Conservation (phyloP, 1,140 invertebrate genomes). For the Prorops nasuta region DNA sequence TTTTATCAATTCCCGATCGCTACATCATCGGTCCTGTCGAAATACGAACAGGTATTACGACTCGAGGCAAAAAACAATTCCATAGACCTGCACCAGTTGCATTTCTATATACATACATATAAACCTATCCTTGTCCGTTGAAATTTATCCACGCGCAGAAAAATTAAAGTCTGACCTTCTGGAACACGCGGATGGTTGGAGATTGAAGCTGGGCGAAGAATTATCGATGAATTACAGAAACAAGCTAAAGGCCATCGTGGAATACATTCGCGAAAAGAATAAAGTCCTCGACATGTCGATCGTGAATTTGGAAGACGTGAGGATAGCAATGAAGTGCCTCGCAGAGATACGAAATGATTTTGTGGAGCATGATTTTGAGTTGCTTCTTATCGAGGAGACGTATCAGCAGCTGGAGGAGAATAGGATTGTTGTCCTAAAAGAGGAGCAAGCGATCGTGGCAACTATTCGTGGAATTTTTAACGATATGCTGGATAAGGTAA, state of each 20-base stretch:
- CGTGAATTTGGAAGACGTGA: conserved; percentile 72
- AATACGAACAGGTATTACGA: conserved; percentile 62
- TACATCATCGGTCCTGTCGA: conserved; percentile 69
- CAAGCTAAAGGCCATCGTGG: conserved; percentile 63
- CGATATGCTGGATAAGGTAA: conserved; percentile 70
- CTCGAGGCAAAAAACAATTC: background rate
- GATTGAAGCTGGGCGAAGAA: conserved; percentile 62
- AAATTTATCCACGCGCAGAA: conserved; percentile 60
- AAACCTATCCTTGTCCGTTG: background rate
- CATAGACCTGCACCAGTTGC: no score
- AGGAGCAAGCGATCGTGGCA: conserved; percentile 78
- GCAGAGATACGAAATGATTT: conserved; percentile 71
- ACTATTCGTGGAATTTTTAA: conserved; percentile 74
- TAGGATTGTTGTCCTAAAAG: conserved; percentile 69
- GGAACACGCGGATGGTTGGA: conserved; percentile 74
- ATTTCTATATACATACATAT: background rate
- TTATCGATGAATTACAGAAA: conserved; percentile 64
- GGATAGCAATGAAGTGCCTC: conserved; percentile 73
- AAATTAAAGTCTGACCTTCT: conserved; percentile 68
- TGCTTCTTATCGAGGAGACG: conserved; percentile 76
- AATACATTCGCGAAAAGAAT: conserved; percentile 69
- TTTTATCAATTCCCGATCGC: conserved; percentile 62
- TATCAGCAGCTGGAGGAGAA: conserved; percentile 73
- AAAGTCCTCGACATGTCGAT: conserved; percentile 67
- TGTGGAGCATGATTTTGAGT: conserved; percentile 71